Evolutionary conservation across 1,140 invertebrate species (phyloP).

Genomic region (Zeugodacus cucurbitae): DNA sequence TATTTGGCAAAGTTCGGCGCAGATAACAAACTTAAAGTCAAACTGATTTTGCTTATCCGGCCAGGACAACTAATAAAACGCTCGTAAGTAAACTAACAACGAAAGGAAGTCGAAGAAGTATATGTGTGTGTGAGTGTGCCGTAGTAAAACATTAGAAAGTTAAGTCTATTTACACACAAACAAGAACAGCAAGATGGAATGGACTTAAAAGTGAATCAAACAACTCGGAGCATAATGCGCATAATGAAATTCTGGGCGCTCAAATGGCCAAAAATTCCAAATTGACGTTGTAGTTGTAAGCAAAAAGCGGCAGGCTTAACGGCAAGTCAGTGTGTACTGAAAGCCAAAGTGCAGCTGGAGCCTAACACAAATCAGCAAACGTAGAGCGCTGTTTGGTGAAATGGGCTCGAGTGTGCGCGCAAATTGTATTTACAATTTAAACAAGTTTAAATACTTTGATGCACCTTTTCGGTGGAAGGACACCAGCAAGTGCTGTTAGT

Average conservation of each 20-base stretch:
- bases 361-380: background rate
- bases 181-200: background rate
- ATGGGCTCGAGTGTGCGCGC: background rate
- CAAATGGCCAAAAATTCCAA: slow-evolving; percentile 28
- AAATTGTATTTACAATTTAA: slow-evolving; percentile 38
- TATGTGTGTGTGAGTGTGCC: background rate
- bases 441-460: slow-evolving; percentile 37
- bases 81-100: background rate
- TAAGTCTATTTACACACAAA: slow-evolving; percentile 28
- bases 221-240: slow-evolving; percentile 20
- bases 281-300: background rate
- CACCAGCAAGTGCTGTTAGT: background rate
- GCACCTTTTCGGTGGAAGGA: background rate
- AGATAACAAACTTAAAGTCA: slow-evolving; percentile 32
- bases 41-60: slow-evolving; percentile 34
- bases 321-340: background rate
- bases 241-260: slow-evolving; percentile 27
- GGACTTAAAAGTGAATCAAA: slow-evolving; percentile 32
- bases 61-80: slow-evolving; percentile 27
- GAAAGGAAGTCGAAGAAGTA: background rate
- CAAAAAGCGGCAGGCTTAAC: background rate
- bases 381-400: background rate
- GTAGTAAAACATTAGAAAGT: slow-evolving; percentile 20
- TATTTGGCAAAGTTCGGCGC: background rate
- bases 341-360: background rate